These are phyloP conservation scores for Acipenser oxyrinchus DNA, from an alignment of 2,797 vertebrate genomes.

Conservation along the genomic window DNA sequence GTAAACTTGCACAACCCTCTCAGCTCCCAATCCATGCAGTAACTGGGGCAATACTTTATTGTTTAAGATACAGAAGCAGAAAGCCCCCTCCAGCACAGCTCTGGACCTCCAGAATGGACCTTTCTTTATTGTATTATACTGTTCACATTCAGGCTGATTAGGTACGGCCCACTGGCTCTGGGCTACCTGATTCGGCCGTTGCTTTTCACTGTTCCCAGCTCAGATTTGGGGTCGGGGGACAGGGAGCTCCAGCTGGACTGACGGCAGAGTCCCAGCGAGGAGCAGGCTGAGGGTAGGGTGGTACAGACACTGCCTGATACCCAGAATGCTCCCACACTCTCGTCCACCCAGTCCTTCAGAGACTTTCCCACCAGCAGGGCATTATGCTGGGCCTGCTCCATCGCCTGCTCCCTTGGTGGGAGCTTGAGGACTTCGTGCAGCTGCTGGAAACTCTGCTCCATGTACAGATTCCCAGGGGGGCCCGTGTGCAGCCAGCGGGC, in stretches of 20 bases:
- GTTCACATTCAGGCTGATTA: too few species aligned
- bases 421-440: conserved; percentile 77
- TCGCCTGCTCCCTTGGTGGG: conserved; percentile 54
- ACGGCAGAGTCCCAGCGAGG: conserved; percentile 64
- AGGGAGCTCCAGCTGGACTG: conserved; percentile 91
- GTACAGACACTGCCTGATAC: conserved; percentile 48
- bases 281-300: conserved; percentile 55
- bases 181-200: conserved; percentile 92
- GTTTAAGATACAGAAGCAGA: too few species aligned
- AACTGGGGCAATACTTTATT: too few species aligned
- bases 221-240: conserved; percentile 90
- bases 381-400: conserved; percentile 55
- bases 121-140: too few species aligned
- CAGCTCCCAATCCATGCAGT: too few species aligned
- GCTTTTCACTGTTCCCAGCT: conserved; percentile 78
- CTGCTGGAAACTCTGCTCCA: conserved; percentile 91
- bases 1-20: too few species aligned
- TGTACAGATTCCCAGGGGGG: conserved; percentile 79
- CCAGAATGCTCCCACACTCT: conserved; percentile 61
- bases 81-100: too few species aligned
- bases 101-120: too few species aligned
- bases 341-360: conserved; percentile 79
- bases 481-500: conserved; percentile 83
- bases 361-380: conserved; percentile 61
- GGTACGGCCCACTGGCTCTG: neutral